Conservation (phyloP, 2,888 invertebrate species). For the Troides oblongomaculatus region DNA sequence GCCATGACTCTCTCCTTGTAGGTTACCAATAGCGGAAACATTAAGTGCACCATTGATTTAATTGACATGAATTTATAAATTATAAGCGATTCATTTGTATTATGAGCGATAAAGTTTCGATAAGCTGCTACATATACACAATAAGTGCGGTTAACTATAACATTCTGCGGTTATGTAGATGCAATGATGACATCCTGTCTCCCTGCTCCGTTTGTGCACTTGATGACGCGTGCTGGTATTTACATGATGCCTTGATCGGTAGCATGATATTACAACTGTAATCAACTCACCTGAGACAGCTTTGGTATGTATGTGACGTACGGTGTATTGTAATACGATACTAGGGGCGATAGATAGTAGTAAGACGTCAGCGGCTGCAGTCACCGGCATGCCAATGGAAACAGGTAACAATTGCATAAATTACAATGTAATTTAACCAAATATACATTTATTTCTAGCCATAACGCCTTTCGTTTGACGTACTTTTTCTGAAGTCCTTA, state of each 20-base stretch:
- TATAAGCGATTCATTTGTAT: no score
- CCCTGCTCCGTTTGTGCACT: background rate
- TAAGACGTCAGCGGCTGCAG: constrained; percentile 67
- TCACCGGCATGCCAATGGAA: constrained; percentile 40
- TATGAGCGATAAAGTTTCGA: no score
- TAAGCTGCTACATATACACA: no score
- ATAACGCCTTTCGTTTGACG: no score
- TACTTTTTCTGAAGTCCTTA: no score
- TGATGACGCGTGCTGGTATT: constrained; percentile 20
- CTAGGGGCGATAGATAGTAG: constrained; percentile 67
- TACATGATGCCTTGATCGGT: constrained; percentile 29
- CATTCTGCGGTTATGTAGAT: background rate
- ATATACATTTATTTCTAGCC: no score
- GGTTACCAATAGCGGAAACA: no score
- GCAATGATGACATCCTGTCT: constrained; percentile 7
- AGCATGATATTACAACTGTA: constrained; percentile 26
- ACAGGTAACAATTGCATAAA: constrained; percentile 31
- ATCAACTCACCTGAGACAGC: constrained; percentile 69
- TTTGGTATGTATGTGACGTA: constrained; percentile 67
- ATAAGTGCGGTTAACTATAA: no score
- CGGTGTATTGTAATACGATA: constrained; percentile 67
- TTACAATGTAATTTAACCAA: constrained; percentile 24
- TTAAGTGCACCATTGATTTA: no score
- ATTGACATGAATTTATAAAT: no score
- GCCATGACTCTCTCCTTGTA: no score